Conservation (phyloP, 2,113 vertebrate genomes). For the Trochalopteron elliotii region DNA sequence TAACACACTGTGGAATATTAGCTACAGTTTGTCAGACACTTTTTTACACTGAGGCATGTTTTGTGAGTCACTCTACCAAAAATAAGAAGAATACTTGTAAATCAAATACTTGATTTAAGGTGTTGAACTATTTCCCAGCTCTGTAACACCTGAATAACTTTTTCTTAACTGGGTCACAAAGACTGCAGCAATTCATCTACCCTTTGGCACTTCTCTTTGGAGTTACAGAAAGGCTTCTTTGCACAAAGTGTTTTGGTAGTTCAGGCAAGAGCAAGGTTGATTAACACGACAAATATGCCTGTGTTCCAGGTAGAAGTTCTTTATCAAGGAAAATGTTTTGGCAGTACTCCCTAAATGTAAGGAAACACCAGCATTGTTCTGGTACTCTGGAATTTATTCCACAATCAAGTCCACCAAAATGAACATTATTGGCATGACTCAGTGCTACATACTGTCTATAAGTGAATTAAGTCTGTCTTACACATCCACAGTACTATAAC, state of each 20-base stretch:
- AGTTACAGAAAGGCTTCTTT: not conserved
- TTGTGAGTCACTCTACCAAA: not conserved
- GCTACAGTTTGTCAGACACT: not conserved
- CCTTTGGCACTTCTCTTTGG: not conserved
- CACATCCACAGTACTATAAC: not conserved
- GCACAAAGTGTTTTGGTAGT: not conserved
- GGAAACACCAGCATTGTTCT: not conserved
- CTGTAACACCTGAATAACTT: not conserved
- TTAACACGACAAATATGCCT: not conserved
- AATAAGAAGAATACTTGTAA: not conserved
- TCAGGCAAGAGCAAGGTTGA: not conserved
- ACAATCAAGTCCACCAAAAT: not conserved
- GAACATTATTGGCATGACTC: not conserved
- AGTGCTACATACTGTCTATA: not conserved
- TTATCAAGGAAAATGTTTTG: not conserved
- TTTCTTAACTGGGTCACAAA: not conserved
- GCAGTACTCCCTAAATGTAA: not conserved
- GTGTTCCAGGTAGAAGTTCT: not conserved
- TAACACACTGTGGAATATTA: not conserved
- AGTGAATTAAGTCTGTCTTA: not conserved
- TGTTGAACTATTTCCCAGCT: not conserved
- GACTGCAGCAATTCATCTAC: not conserved
- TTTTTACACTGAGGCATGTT: not conserved
- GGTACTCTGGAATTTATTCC: not conserved
- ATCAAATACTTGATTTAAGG: not conserved